These are phyloP conservation scores for Hyperoplus lanceolatus DNA, from an alignment of 2,797 vertebrate species.

Conservation along the genomic window DNA sequence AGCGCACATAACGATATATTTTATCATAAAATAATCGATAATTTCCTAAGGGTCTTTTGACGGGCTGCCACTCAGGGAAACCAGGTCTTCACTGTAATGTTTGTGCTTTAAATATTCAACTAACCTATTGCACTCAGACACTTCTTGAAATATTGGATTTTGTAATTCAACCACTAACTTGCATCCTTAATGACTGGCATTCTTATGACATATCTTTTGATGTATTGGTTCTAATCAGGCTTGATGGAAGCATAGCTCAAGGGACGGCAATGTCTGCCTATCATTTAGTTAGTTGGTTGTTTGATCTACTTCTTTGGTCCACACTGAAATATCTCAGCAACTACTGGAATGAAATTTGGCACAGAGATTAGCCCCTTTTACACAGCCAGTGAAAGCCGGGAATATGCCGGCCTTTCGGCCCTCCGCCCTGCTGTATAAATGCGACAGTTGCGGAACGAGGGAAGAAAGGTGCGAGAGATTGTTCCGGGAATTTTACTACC, in stretches of 20 bases:
- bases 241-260: background rate
- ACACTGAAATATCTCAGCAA: background rate
- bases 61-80: conserved; percentile 12
- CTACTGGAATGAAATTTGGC: background rate
- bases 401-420: no score
- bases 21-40: conserved; percentile 30
- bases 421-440: no score
- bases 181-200: background rate
- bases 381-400: no score
- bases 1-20: conserved; percentile 6
- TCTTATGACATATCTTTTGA: background rate
- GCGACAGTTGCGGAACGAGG: no score
- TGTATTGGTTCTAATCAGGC: background rate
- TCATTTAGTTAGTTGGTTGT: background rate
- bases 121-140: background rate
- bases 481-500: no score
- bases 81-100: background rate
- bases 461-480: no score
- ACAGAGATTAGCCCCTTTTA: no score
- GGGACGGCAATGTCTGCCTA: background rate
- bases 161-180: background rate
- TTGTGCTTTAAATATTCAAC: conserved; percentile 27
- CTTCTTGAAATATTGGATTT: background rate
- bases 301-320: background rate
- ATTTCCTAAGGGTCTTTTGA: conserved; percentile 15